Conservation (phyloP, 2,797 vertebrate genomes). For the Parotocinclus haroldoi region DNA sequence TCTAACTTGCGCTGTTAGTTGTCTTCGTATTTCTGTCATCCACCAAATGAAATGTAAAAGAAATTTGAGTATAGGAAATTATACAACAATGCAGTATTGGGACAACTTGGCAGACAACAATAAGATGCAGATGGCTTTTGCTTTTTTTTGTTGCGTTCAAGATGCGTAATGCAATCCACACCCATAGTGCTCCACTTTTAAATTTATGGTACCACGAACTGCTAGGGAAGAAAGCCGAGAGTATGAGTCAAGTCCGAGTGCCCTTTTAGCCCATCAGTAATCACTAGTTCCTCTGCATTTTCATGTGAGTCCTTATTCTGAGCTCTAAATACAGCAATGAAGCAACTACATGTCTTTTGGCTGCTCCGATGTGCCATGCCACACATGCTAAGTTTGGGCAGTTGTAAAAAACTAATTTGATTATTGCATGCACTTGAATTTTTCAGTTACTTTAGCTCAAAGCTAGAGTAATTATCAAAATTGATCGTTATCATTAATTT, state of each 20-base stretch:
- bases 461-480: too few relatives aligned
- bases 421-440: too few relatives aligned
- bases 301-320: conserved; percentile 24
- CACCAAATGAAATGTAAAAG: background rate
- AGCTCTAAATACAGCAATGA: conserved; percentile 26
- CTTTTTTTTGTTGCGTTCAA: background rate
- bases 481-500: too few relatives aligned
- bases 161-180: conserved; percentile 21
- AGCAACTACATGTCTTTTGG: conserved; percentile 39
- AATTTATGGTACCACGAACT: conserved; percentile 30
- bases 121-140: background rate
- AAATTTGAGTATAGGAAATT: background rate
- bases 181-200: conserved; percentile 13
- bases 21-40: background rate
- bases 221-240: conserved; percentile 12
- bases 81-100: too few relatives aligned
- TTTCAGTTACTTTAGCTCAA: too few relatives aligned
- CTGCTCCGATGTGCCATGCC: conserved; percentile 1
- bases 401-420: too few relatives aligned
- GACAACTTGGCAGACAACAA: too few relatives aligned
- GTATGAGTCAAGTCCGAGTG: conserved; percentile 35
- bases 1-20: too few relatives aligned
- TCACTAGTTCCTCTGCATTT: conserved; percentile 29
- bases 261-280: conserved; percentile 32
- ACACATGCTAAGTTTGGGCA: conserved; percentile 10